phyloP scores from a whole-genome alignment of 2,797 vertebrate genomes.

The Platyrinchus mystaceus region DNA sequence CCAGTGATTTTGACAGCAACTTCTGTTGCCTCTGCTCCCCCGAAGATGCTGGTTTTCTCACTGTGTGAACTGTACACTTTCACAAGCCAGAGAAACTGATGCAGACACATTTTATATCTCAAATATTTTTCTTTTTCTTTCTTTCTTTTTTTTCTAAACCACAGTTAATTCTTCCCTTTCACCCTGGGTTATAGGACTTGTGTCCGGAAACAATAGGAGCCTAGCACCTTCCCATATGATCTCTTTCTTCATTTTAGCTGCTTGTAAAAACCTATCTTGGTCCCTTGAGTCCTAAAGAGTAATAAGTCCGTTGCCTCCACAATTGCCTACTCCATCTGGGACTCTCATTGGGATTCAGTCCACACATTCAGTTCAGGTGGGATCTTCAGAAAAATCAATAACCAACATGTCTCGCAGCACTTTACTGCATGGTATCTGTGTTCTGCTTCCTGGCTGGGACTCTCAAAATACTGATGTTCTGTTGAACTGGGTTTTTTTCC shows the following conservation, averaged over 20 bases:
- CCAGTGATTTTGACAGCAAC: background rate
- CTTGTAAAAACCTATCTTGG: conserved; percentile 64
- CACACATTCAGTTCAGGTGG: conserved; percentile 49
- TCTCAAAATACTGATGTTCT: conserved; percentile 45
- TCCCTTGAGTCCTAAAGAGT: conserved; percentile 58
- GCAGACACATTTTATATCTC: conserved; percentile 59
- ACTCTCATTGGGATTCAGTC: conserved; percentile 59
- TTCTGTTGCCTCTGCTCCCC: conserved; percentile 1
- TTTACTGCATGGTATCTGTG: conserved; percentile 55
- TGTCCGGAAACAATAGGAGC: conserved; percentile 71
- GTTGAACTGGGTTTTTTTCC: conserved; percentile 30
- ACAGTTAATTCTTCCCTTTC: conserved; percentile 74
- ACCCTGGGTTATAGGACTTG: conserved; percentile 67
- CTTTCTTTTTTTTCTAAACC: background rate
- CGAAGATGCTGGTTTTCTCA: conserved; percentile 42
- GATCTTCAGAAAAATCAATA: conserved; percentile 63
- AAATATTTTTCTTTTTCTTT: background rate
- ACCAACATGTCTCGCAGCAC: conserved; percentile 56
- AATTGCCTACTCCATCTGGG: conserved; percentile 57
- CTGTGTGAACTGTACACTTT: conserved; percentile 36
- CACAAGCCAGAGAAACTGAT: conserved; percentile 33
- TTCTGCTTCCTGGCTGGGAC: conserved; percentile 45
- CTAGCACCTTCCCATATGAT: conserved; percentile 76
- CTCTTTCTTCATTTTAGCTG: conserved; percentile 62
- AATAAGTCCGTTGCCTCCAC: conserved; percentile 56